Evolutionary conservation across 23 tunicate species (phyloP), one percentile per base, ranked within the genome.

Genomic region (Halocynthia roretzi): DNA sequence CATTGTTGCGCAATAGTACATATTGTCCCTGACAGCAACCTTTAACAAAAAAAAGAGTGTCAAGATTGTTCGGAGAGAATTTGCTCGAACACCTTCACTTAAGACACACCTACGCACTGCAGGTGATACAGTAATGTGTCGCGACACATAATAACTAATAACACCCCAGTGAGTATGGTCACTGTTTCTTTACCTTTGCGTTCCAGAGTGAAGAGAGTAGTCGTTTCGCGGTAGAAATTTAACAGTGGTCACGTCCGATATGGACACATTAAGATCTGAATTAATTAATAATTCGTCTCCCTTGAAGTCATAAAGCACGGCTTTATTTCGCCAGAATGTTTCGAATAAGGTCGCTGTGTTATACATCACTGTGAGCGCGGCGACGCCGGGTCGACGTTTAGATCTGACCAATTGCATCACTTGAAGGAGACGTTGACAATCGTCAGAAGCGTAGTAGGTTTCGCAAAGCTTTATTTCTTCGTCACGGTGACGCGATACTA

Each of bases 21-120:
- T 14, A 58, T 69, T 10, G 76, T 71, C 18, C 62, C 78, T 11
- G 85, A 81, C 7, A 81, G 63, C 66, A 71, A 51, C 51, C 85
- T 81, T 31, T 31, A 4, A 31, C n/a, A 15, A 12, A 48, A 22
- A 68, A 69, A 80, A 10, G 40, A 49, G 78, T 8, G 49, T 54
- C 15, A 54, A 0, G 63, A n/a, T 18, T 53, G 15, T 31, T 31
- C 2, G 44, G 44, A 57, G 62, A 12, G 62, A 57, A 57, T 12
- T 10, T 57, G n/a, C n/a, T n/a, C n/a, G n/a, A n/a, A n/a, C n/a
- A n/a, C n/a, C n/a, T n/a, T n/a, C n/a, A n/a, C n/a, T n/a, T n/a
- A n/a, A n/a, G n/a, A n/a, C n/a, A n/a, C n/a, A n/a, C n/a, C n/a
- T n/a, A n/a, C n/a, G n/a, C n/a, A n/a, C n/a, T n/a, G n/a, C n/a